Evolutionary conservation across 2,888 invertebrate species (phyloP).

Genomic region (Athalia cordata): DNA sequence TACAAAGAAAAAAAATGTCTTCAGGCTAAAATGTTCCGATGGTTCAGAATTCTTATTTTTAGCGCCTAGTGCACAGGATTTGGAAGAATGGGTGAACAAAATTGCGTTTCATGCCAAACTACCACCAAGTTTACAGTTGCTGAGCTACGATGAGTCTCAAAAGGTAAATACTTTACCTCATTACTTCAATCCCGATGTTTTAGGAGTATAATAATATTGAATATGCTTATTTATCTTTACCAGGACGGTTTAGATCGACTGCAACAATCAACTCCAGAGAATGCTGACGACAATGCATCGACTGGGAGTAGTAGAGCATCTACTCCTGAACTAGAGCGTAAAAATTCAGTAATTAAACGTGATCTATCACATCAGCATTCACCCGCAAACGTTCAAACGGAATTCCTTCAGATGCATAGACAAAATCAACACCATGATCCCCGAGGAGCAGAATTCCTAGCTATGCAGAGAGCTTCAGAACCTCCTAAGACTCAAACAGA

Average conservation of each 20-base stretch:
- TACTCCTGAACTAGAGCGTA: constrained; percentile 73
- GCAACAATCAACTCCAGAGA: constrained; percentile 62
- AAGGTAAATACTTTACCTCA: constrained; percentile 72
- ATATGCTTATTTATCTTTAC: background rate
- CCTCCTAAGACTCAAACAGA: constrained; percentile 74
- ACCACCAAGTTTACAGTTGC: constrained; percentile 91
- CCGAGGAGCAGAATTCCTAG: constrained; percentile 59
- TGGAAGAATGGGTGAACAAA: constrained; percentile 94
- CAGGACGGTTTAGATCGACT: constrained; percentile 60
- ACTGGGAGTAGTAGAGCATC: constrained; percentile 74
- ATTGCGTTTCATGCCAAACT: constrained; percentile 94
- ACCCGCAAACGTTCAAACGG: constrained; percentile 66
- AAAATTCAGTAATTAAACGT: constrained; percentile 71
- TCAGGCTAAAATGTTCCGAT: constrained; percentile 90
- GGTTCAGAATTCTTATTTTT: constrained; percentile 95
- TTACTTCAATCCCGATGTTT: constrained; percentile 21
- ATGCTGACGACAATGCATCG: constrained; percentile 65
- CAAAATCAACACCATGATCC: constrained; percentile 62
- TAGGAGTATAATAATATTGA: background rate
- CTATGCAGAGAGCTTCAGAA: constrained; percentile 56
- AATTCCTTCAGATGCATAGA: constrained; percentile 66
- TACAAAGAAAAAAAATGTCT: constrained; percentile 95
- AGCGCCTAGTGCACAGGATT: constrained; percentile 82
- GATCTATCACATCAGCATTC: constrained; percentile 61
- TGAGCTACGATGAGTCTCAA: constrained; percentile 85